Conservation (phyloP, 2,113 vertebrate genomes). For the Montifringilla adamsi region DNA sequence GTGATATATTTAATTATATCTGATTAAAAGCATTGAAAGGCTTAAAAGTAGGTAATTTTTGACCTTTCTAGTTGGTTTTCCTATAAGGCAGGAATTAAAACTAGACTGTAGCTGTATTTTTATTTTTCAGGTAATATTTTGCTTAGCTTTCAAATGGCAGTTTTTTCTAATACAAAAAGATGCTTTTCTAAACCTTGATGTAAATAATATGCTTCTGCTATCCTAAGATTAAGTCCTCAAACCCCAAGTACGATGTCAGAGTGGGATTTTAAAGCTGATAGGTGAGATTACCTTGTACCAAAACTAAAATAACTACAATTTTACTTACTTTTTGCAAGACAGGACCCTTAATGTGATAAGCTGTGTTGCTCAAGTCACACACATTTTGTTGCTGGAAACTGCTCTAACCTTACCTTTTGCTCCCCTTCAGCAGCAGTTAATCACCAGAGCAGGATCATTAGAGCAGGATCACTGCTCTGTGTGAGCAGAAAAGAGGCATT, state of each 20-base stretch:
- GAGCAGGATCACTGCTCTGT: not conserved
- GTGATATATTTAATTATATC: not conserved
- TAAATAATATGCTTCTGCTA: not conserved
- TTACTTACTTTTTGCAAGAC: not conserved
- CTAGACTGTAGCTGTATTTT: not conserved
- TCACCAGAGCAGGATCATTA: constrained; percentile 30
- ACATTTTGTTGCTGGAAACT: constrained; percentile 30
- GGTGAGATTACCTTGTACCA: not conserved
- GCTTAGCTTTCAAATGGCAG: not conserved
- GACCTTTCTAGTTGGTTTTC: not conserved
- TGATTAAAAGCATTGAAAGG: not conserved
- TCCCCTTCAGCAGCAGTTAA: constrained; percentile 51
- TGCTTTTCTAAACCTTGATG: not conserved
- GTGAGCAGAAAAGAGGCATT: constrained; percentile 53
- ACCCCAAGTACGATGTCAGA: not conserved
- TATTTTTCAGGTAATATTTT: not conserved
- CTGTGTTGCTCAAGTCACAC: not conserved
- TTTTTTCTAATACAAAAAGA: not conserved
- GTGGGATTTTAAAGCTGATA: not conserved
- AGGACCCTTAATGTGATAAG: not conserved
- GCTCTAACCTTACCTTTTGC: constrained; percentile 48
- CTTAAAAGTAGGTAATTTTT: not conserved
- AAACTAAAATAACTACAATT: not conserved
- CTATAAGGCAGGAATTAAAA: not conserved
- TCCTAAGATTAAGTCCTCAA: not conserved